These are phyloP conservation scores for Serranus cabrilla DNA, from an alignment of 2,797 vertebrate species.

Conservation along the genomic window DNA sequence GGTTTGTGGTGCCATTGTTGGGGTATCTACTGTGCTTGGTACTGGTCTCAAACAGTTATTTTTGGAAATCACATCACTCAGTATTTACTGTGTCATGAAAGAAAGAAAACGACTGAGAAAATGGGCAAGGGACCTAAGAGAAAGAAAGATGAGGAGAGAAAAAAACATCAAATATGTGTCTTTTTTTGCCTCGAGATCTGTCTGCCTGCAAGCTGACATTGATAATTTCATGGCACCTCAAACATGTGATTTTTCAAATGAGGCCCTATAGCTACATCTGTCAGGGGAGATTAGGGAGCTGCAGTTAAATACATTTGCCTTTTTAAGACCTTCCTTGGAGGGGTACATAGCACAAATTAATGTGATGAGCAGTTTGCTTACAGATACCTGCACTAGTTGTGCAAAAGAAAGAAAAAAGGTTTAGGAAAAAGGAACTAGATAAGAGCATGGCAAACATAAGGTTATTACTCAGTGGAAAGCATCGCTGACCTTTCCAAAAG, in stretches of 20 bases:
- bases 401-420: conserved; percentile 7
- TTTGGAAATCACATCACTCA: conserved; percentile 56
- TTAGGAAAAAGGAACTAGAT: conserved; percentile 27
- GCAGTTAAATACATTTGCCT: conserved; percentile 70
- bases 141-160: conserved; percentile 38
- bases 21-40: conserved; percentile 14
- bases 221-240: conserved; percentile 88
- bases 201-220: conserved; percentile 85
- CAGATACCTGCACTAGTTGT: conserved; percentile 64
- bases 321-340: conserved; percentile 72
- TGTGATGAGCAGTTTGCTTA: conserved; percentile 64
- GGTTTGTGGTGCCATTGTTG: conserved; percentile 23
- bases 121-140: conserved; percentile 33
- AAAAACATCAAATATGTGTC: conserved; percentile 54
- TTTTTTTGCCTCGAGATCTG: conserved; percentile 69
- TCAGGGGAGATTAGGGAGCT: conserved; percentile 83
- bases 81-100: conserved; percentile 70
- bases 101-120: conserved; percentile 41
- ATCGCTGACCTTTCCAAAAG: conserved; percentile 59
- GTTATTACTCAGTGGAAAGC: conserved; percentile 42
- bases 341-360: conserved; percentile 77
- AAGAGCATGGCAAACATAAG: conserved; percentile 36
- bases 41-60: conserved; percentile 37
- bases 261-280: conserved; percentile 83
- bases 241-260: conserved; percentile 84